Evolutionary conservation across 2,888 invertebrate species (phyloP).

Genomic region (Chironomus tentans): DNA sequence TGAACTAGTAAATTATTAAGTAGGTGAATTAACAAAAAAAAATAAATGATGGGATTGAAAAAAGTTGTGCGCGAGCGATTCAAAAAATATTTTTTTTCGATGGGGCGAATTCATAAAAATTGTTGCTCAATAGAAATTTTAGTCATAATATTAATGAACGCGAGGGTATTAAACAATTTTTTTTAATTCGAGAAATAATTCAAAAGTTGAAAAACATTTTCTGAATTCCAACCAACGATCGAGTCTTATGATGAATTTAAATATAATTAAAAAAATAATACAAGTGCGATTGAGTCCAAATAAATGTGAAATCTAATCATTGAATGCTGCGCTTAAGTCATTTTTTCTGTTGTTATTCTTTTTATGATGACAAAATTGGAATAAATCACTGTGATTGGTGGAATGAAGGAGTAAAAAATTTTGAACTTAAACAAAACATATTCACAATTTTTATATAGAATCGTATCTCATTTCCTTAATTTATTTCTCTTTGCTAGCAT

Average conservation of each 20-base stretch:
- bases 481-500: background rate
- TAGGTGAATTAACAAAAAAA: slow-evolving; percentile 18
- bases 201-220: background rate
- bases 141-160: background rate
- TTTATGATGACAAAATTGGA: background rate
- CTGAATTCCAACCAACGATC: background rate
- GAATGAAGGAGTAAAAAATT: background rate
- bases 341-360: background rate
- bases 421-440: too few relatives aligned
- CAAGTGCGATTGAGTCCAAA: background rate
- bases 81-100: too few relatives aligned
- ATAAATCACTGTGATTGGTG: background rate
- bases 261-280: background rate
- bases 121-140: background rate
- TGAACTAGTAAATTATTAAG: background rate
- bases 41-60: background rate
- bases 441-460: too few relatives aligned
- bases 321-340: background rate
- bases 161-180: background rate
- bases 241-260: background rate
- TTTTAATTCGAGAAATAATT: too few relatives aligned
- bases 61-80: background rate
- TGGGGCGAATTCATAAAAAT: background rate
- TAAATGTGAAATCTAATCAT: background rate
- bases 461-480: background rate